phyloP scores from a whole-genome alignment of 2,113 vertebrate genomes.

The Eudorcas thomsonii region DNA sequence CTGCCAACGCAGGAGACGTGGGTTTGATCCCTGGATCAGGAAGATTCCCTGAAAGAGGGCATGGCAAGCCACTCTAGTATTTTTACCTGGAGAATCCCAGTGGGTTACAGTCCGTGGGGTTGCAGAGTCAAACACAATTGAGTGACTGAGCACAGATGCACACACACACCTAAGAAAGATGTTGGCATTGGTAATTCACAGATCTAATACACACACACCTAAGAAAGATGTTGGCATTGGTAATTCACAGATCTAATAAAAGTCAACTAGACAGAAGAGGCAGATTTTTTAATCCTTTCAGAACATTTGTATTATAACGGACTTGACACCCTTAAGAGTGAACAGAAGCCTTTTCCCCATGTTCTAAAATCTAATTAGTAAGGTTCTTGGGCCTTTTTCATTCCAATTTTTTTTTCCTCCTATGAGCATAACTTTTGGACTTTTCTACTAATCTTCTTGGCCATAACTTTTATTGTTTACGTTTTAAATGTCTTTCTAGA shows the following conservation, averaged over 20 bases:
- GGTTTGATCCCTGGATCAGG: neutral
- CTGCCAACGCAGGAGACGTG: neutral
- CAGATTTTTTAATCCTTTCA: neutral
- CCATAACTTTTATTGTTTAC: neutral
- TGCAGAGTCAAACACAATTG: neutral
- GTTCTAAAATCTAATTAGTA: neutral
- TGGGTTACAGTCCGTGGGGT: neutral
- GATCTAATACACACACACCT: neutral
- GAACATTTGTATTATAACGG: neutral
- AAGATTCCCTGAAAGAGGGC: neutral
- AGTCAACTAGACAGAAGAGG: neutral
- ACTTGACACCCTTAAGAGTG: neutral
- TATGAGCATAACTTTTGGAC: neutral
- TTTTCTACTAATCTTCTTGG: neutral
- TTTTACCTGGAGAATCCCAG: neutral
- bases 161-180: neutral
- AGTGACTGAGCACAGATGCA: neutral
- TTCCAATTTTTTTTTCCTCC: neutral
- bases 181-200: neutral
- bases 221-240: neutral
- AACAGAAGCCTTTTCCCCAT: neutral
- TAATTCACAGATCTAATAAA: neutral
- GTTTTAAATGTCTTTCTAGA: constrained; percentile 3
- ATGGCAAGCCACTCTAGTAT: neutral
- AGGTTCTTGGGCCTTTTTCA: neutral